Percentiles rank a stretch among this genome's conserved stretches.
phyloP scores from a whole-genome alignment of 2,113 vertebrate species.

The Acanthisitta chloris region DNA sequence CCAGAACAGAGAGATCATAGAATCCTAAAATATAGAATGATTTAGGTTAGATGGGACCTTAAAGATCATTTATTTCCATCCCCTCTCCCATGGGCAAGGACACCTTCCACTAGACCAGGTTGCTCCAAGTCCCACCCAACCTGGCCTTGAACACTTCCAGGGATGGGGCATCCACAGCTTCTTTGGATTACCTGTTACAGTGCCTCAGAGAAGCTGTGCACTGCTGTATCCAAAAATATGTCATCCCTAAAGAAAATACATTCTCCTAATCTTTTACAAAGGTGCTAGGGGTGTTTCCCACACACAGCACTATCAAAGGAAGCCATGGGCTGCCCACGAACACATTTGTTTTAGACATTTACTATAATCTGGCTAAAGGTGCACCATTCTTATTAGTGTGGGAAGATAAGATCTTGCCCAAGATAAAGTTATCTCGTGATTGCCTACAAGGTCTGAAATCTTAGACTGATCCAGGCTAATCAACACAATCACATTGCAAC shows the following conservation, averaged over 20 bases:
- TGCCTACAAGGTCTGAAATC: not conserved
- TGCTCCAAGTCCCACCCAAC: not conserved
- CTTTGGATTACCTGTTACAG: not conserved
- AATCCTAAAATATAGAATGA: not conserved
- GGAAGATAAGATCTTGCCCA: not conserved
- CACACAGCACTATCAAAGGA: not conserved
- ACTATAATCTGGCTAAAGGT: not conserved
- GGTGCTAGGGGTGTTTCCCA: not conserved
- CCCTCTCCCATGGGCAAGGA: not conserved
- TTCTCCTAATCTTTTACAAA: not conserved
- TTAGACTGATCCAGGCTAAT: not conserved
- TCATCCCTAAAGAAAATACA: not conserved
- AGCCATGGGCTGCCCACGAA: not conserved
- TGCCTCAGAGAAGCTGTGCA: not conserved
- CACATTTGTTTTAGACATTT: not conserved
- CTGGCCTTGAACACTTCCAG: not conserved
- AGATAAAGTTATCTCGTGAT: not conserved
- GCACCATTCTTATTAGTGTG: not conserved
- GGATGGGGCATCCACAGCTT: not conserved
- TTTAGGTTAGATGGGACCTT: not conserved
- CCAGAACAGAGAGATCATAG: not conserved
- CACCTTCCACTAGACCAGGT: not conserved
- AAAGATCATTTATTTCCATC: not conserved
- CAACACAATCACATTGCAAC: not conserved
- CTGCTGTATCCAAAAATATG: not conserved